These are phyloP conservation scores for Burhinus bistriatus DNA, from an alignment of 2,113 vertebrate genomes.

Conservation along the genomic window DNA sequence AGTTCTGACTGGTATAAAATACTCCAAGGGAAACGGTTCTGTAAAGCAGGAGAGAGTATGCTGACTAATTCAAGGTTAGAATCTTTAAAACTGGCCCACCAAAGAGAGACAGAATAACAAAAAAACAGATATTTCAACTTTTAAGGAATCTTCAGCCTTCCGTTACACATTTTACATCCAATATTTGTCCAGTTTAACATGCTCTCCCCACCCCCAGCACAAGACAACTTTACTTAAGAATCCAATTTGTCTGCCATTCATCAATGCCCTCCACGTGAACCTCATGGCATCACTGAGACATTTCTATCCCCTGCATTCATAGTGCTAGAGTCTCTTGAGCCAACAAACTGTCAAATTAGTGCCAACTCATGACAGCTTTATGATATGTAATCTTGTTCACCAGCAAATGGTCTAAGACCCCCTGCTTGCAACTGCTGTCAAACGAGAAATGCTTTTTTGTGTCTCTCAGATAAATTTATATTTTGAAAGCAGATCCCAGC, in stretches of 20 bases:
- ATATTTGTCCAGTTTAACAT: neutral
- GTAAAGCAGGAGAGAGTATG: neutral
- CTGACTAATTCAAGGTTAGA: neutral
- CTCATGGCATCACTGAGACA: conserved; percentile 46
- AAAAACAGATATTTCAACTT: neutral
- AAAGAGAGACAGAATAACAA: neutral
- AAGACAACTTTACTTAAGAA: conserved; percentile 43
- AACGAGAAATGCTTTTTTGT: conserved; percentile 20
- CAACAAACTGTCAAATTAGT: conserved; percentile 72
- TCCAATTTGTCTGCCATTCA: conserved; percentile 58
- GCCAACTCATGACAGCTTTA: conserved; percentile 67
- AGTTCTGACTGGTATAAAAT: neutral
- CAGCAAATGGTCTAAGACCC: conserved; percentile 65
- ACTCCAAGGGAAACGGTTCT: neutral
- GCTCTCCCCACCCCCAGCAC: neutral
- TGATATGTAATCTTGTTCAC: conserved; percentile 69
- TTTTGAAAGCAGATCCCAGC: conserved; percentile 54
- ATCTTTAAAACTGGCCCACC: neutral
- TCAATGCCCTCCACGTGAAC: conserved; percentile 29
- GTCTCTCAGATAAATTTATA: conserved; percentile 39
- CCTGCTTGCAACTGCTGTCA: conserved; percentile 62
- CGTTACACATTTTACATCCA: neutral
- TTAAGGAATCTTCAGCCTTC: neutral
- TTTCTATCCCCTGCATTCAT: conserved; percentile 46
- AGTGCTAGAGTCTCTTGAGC: conserved; percentile 46